Percentiles rank a stretch among this genome's conserved stretches.
Evolutionary conservation across 2,797 vertebrate species (phyloP).

Genomic region (Rhabdomys pumilio): DNA sequence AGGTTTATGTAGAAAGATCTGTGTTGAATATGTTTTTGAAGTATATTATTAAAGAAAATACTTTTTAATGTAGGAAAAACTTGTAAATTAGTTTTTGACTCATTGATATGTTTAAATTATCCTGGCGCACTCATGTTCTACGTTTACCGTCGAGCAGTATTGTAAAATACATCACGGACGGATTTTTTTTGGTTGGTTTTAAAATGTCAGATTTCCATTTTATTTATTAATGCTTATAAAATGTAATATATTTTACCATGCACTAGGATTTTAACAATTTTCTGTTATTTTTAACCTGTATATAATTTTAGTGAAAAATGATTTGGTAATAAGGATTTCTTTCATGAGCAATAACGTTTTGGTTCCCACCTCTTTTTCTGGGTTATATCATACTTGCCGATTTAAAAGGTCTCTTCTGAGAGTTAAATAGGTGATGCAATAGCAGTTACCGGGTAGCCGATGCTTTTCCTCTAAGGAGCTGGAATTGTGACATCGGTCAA

Average conservation of each 20-base stretch:
- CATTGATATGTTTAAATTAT: slow-evolving; percentile 66
- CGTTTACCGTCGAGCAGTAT: slow-evolving; percentile 63
- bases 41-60: slow-evolving; percentile 31
- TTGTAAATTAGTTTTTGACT: slow-evolving; percentile 61
- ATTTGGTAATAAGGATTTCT: slow-evolving; percentile 58
- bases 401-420: slow-evolving; percentile 12
- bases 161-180: slow-evolving; percentile 49
- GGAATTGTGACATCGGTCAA: neutral
- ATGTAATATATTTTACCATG: slow-evolving; percentile 37
- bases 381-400: slow-evolving; percentile 7
- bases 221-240: slow-evolving; percentile 56
- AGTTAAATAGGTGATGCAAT: slow-evolving; percentile 16
- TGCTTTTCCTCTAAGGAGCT: neutral
- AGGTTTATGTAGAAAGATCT: slow-evolving; percentile 81
- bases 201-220: slow-evolving; percentile 69
- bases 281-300: slow-evolving; percentile 30
- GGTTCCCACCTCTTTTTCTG: neutral
- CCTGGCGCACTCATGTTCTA: slow-evolving; percentile 25
- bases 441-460: slow-evolving; percentile 36
- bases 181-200: slow-evolving; percentile 47
- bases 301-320: slow-evolving; percentile 44
- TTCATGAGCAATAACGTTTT: slow-evolving; percentile 17
- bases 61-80: neutral
- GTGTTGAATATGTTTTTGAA: slow-evolving; percentile 73
- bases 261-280: slow-evolving; percentile 12